phyloP scores from a whole-genome alignment of 2,797 vertebrate genomes.

The Acipenser oxyrinchus region DNA sequence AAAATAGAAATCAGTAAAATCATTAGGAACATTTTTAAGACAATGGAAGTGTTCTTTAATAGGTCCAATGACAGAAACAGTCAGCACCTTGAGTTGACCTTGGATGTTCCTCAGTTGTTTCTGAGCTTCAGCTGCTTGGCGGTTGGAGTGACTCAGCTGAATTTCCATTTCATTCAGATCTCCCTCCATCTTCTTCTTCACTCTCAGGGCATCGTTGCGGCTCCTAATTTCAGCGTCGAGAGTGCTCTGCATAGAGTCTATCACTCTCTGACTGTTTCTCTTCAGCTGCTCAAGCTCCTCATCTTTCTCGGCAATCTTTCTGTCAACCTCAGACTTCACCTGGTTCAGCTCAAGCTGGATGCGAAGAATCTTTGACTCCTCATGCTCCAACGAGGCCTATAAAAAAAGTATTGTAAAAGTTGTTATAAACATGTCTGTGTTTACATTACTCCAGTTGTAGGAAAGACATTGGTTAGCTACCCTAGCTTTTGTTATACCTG shows the following conservation, averaged over 20 bases:
- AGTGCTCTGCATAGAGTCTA: conserved; percentile 71
- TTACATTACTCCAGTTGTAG: too few species aligned
- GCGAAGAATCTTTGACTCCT: conserved; percentile 79
- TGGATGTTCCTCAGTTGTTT: conserved; percentile 75
- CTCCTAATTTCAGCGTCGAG: conserved; percentile 76
- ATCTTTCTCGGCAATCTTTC: conserved; percentile 76
- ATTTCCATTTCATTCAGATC: conserved; percentile 82
- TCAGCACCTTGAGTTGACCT: conserved; percentile 73
- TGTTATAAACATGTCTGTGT: too few species aligned
- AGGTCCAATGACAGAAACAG: background rate
- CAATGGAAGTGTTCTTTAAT: too few species aligned
- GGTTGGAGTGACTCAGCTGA: conserved; percentile 74
- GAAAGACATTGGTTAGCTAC: too few species aligned
- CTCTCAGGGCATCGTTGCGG: conserved; percentile 75
- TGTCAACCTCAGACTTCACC: conserved; percentile 75
- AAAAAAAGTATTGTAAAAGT: background rate
- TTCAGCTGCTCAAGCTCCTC: conserved; percentile 84
- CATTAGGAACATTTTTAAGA: too few species aligned
- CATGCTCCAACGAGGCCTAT: conserved; percentile 76
- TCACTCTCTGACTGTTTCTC: conserved; percentile 72
- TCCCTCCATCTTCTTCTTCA: conserved; percentile 89
- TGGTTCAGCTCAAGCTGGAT: conserved; percentile 80
- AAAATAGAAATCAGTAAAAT: too few species aligned
- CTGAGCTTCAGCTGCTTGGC: conserved; percentile 69
- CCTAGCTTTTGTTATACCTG: too few species aligned